Evolutionary conservation across 2,888 invertebrate genomes (phyloP), one percentile per base, ranked within the genome.

Genomic region (Chrysotoxum bicinctum): DNA sequence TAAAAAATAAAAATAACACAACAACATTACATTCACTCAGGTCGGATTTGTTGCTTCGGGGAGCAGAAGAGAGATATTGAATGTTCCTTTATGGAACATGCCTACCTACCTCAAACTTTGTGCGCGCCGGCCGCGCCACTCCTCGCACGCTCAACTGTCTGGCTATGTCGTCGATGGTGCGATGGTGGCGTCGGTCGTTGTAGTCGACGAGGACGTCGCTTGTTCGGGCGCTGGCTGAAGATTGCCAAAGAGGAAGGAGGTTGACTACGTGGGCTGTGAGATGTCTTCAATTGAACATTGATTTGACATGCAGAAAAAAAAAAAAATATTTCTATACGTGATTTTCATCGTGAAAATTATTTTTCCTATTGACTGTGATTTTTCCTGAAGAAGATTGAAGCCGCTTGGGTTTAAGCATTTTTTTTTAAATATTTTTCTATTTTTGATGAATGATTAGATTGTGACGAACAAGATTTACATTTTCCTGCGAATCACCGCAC

Each of bases 261-360:
- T 72, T 75, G 70, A 66, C 75, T 84, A 84, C 84, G 85, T 85
- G 81, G 81, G 76, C 35, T 73, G 80, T 68, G 73, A 69, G 80
- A 85, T 77, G 69, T 69, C 80, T 76, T 81, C 72, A 77, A 80
- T 80, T 81, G 80, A 80, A 73, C 84, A 80, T 84, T 84, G 84
- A 84, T 75, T 79, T 84, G 79, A 84, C 80, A 75, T 76, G 69
- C 50, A 69, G 64, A 66, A 77, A 72, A 35, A 58, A 26, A n/a
- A 26, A 40, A 60, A 23, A 23, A n/a, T n/a, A 77, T 62, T 56
- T 75, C 79, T 70, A 54, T 75, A 75, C 83, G 77, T 83, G 82
- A 74, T 78, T 83, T 69, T 74, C 78, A 74, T 74, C 45, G 68
- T 54, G 62, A 48, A 73, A 74, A 78, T 77, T 69, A 74, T 70